Base-by-base conservation (phyloP, 1,140 invertebrate genomes). In the Euwallacea similis region DNA sequence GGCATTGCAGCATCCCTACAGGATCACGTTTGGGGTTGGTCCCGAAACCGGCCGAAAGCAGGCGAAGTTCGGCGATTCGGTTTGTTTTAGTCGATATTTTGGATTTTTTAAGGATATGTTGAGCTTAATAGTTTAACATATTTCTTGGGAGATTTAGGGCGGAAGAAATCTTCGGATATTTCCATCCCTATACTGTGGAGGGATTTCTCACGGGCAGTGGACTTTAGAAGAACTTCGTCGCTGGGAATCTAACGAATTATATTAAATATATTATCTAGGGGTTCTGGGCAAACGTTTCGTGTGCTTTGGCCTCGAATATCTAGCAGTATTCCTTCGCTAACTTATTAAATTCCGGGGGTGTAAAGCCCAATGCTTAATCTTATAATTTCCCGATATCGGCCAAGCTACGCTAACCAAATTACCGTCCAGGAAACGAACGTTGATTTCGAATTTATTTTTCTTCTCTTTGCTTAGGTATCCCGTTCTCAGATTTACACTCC, bases 1-100 rank as follows among this genome's bases (percentile, higher is more conserved):
- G 69, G 61, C 69, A 71, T 66, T 71, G 69, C 69, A 71, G 69
- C 69, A 71, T 71, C 69, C 69, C 55, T 71, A 44, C 33, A 69
- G 55, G 54, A 71, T 71, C 62, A 42, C 61, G 13, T 56, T 71
- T 46, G 69, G 69, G 69, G 69, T 71, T 71, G 69, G 69, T 65
- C 69, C 69, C 69, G 69, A 59, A 63, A 11, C 11, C 11, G 15
- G 21, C 53, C 69, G 69, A 71, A 13, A 7, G 10, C 7, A 9
- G 16, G 44, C 69, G 69, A 63, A 13, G 33, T 13, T 13, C 9
- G 21, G 16, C 69, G 69, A 71, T n/a, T 43, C 41, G 54, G 56
- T 59, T 50, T 58, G 62, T 44, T 46, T 71, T 59, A 71, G 69
- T 71, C 69, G 69, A 71, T 71, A 71, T 65, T 60, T 60, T 65